phyloP scores from a whole-genome alignment of 2,797 vertebrate species.

The Ctenopoma kingsleyae region DNA sequence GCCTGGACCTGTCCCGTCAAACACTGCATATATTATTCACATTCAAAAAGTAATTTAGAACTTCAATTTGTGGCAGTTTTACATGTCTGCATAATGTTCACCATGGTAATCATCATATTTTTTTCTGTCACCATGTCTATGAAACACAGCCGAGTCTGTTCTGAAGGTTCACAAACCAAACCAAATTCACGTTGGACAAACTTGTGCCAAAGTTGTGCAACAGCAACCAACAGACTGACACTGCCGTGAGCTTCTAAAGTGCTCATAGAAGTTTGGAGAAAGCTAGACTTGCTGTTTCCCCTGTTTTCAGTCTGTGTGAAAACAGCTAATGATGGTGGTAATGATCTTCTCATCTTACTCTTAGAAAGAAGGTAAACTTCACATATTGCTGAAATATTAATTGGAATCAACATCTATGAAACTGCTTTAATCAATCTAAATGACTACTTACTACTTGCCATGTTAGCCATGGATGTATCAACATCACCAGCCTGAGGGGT shows the following conservation, averaged over 20 bases:
- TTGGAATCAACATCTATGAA: background rate
- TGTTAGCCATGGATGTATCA: constrained; percentile 95
- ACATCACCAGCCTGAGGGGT: constrained; percentile 92
- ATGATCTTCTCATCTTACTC: constrained; percentile 4
- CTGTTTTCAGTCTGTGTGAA: background rate
- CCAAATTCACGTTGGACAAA: no score
- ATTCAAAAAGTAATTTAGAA: background rate
- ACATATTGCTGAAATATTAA: constrained; percentile 5
- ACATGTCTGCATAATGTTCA: no score
- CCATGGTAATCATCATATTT: no score
- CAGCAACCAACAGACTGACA: no score
- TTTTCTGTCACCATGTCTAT: no score
- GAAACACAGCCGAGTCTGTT: no score
- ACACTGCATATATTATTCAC: background rate
- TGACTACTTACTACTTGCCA: constrained; percentile 95
- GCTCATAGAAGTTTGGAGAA: background rate
- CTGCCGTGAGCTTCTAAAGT: background rate
- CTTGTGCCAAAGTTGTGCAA: no score
- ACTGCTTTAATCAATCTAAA: constrained; percentile 27
- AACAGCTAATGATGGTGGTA: background rate
- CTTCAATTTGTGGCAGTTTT: background rate
- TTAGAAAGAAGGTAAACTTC: constrained; percentile 10
- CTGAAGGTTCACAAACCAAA: no score
- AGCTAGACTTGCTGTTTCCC: background rate
- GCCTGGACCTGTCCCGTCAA: background rate